These are phyloP conservation scores for Manis javanica DNA, from an alignment of 2,797 vertebrate species.

Conservation along the genomic window DNA sequence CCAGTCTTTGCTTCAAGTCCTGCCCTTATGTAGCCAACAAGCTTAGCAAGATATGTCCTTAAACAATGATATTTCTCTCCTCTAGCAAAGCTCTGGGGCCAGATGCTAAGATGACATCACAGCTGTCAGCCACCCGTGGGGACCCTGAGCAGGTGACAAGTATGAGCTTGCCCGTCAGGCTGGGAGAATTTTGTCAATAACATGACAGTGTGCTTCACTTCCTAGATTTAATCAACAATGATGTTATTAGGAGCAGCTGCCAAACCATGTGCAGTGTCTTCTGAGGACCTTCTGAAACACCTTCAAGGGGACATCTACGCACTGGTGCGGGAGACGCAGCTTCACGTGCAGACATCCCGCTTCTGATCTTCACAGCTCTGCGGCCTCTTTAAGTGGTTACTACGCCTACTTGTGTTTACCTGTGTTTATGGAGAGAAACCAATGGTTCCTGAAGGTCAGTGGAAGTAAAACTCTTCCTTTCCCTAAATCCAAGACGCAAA, in stretches of 20 bases:
- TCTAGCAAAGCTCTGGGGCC: not conserved
- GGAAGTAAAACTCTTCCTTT: not conserved
- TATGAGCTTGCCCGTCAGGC: not conserved
- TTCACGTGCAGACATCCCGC: not conserved
- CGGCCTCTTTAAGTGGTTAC: not conserved
- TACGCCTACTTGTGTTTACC: not conserved
- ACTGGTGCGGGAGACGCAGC: not conserved
- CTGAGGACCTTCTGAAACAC: not conserved
- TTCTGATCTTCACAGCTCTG: not conserved
- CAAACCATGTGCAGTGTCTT: not conserved
- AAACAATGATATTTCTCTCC: not conserved
- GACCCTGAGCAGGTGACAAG: not conserved
- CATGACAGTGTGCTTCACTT: not conserved
- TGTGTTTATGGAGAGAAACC: not conserved
- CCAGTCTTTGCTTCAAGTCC: not conserved
- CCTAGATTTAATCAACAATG: not conserved
- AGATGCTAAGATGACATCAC: not conserved
- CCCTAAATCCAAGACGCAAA: conserved; percentile 14
- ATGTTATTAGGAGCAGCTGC: not conserved
- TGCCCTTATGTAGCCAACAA: not conserved
- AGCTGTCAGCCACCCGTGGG: not conserved
- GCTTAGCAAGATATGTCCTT: not conserved
- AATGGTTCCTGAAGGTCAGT: not conserved
- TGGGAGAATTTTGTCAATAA: not conserved
- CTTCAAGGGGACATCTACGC: not conserved